A percentile compares a stretch with the other conserved stretches of the same genome.
These are phyloP conservation scores for Microhierax caerulescens DNA, from an alignment of 2,797 vertebrate genomes.

Conservation along the genomic window DNA sequence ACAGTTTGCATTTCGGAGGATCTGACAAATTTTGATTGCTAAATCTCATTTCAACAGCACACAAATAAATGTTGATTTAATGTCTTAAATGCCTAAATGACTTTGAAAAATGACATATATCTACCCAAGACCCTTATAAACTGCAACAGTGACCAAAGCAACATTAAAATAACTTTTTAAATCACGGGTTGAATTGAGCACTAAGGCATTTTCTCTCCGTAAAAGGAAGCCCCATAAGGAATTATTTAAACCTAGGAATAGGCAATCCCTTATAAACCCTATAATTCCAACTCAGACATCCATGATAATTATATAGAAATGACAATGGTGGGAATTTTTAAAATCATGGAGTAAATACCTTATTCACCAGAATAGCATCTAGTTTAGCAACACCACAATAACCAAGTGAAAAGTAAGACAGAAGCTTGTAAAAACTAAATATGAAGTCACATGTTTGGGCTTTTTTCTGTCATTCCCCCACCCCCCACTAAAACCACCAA, in stretches of 20 bases:
- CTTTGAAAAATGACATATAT: background rate
- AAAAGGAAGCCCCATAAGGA: background rate
- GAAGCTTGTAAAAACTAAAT: background rate
- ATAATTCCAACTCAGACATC: background rate
- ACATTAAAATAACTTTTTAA: background rate
- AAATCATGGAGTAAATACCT: background rate
- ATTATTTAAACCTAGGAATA: background rate
- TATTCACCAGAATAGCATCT: background rate
- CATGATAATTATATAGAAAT: background rate
- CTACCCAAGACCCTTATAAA: background rate
- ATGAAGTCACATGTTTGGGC: accelerated
- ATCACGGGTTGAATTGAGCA: background rate
- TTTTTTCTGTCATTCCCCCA: background rate
- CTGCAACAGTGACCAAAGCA: background rate
- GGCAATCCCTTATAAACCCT: background rate
- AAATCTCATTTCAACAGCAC: background rate
- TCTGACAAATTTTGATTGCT: background rate
- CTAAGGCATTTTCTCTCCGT: background rate
- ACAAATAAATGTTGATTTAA: background rate
- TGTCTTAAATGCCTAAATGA: background rate
- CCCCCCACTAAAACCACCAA: background rate
- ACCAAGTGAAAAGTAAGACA: background rate
- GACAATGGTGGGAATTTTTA: background rate
- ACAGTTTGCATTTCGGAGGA: background rate
- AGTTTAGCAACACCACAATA: background rate